Base-by-base conservation (phyloP, 2,113 vertebrate genomes). In the Cebus imitator region DNA sequence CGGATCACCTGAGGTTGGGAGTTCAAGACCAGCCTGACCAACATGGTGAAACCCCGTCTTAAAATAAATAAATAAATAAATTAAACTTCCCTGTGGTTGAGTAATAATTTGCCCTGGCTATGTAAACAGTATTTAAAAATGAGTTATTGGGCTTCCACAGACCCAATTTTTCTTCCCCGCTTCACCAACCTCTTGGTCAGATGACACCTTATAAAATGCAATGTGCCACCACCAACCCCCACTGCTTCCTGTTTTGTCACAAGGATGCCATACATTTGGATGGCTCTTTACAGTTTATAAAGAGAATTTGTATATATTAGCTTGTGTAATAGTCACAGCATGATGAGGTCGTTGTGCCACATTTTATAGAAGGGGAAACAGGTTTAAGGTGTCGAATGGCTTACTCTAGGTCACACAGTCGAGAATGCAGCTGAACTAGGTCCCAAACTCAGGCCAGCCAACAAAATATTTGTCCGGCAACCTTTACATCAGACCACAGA, bases 61-160 rank as follows among this genome's bases (percentile, higher is more conserved):
- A 16, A 52, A 52, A 50, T 14, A 50, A 50, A 50, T 14, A 14
- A 50, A 50, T 14, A 14, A 50, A 50, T 14, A 3, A 14, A 50
- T 14, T 92, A 93, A 91, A 20, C 52, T 91, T 83, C 70, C 80
- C 84, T 96, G 92, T 70, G 93, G 81, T 55, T 83, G 75, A 52
- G 75, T 78, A 89, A 81, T 81, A 85, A 73, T 82, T 94, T 96
- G 89, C 35, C 75, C 64, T 52, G 76, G 43, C 70, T 97, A 13
- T 76, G 52, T 90, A 97, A 97, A 96, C 70, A 96, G 48, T 90
- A 85, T 82, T 88, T 95, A 78, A 81, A 91, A 84, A 78, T 70
- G 75, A 96, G 72, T 97, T 93, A 90, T 64, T 87, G 90, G 87
- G 81, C 81, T 96, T 96, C 92, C 57, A 37, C 7, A 75, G 52